Percentiles rank a stretch among this genome's conserved stretches.
These are phyloP conservation scores for Trachelus iudaicus DNA, from an alignment of 2,888 invertebrate species.

Conservation along the genomic window DNA sequence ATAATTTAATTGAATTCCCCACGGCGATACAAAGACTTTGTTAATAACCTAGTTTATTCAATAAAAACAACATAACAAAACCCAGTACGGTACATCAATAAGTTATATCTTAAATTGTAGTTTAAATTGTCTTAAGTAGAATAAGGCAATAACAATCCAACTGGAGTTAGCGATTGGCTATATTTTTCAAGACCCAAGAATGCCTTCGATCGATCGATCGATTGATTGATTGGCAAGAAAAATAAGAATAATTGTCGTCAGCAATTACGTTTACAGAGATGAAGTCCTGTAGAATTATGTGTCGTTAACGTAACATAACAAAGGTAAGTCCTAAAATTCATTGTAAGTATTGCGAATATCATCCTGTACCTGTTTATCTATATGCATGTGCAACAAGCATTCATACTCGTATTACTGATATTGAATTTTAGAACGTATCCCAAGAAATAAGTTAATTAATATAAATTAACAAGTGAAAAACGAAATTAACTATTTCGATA, in stretches of 20 bases:
- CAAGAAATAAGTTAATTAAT: background rate
- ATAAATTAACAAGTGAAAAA: background rate
- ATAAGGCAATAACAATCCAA: conserved; percentile 16
- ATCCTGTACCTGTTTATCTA: background rate
- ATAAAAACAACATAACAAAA: conserved; percentile 5
- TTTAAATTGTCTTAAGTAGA: conserved; percentile 9
- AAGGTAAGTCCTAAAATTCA: background rate
- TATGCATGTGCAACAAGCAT: background rate
- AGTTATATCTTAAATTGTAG: background rate
- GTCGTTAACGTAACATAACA: background rate
- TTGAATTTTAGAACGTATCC: background rate
- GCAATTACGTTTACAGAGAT: background rate
- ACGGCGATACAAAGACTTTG: background rate
- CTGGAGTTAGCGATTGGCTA: background rate
- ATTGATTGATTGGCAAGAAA: background rate
- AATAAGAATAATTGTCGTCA: background rate
- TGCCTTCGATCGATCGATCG: background rate
- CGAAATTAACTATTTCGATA: background rate
- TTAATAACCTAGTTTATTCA: background rate
- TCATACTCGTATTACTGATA: background rate
- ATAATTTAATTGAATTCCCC: background rate
- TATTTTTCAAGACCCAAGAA: background rate
- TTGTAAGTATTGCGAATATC: background rate
- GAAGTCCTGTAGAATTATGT: background rate
- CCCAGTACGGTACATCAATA: background rate